These are phyloP conservation scores for Diorhabda elongata DNA, from an alignment of 1,140 invertebrate genomes.

Conservation along the genomic window DNA sequence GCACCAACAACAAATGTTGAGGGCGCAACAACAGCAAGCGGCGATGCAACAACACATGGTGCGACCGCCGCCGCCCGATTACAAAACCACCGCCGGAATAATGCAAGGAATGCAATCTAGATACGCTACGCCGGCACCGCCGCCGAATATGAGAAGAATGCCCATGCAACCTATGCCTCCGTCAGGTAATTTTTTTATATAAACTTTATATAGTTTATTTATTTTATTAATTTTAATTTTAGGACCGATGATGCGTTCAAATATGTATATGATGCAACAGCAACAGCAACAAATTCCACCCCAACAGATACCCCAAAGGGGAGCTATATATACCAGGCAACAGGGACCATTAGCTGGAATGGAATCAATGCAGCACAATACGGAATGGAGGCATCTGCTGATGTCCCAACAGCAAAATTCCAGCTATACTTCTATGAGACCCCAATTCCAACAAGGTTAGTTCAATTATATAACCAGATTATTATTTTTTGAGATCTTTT, in stretches of 20 bases:
- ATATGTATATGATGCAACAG: constrained; percentile 52
- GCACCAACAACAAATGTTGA: constrained; percentile 30
- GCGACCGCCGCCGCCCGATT: constrained; percentile 70
- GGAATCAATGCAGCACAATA: constrained; percentile 40
- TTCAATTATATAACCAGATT: no score
- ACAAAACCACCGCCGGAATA: constrained; percentile 63
- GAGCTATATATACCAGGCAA: constrained; percentile 48
- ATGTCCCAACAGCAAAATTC: constrained; percentile 59
- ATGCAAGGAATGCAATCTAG: constrained; percentile 54
- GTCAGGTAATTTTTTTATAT: constrained; percentile 49
- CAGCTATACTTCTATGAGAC: constrained; percentile 56
- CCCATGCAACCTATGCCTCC: constrained; percentile 65
- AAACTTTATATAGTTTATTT: background rate
- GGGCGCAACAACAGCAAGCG: constrained; percentile 27
- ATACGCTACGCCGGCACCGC: constrained; percentile 45
- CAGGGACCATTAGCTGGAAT: constrained; percentile 38
- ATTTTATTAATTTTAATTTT: background rate
- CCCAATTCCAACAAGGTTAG: constrained; percentile 63
- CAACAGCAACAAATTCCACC: constrained; percentile 47
- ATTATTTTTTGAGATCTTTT: no score
- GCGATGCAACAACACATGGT: constrained; percentile 39
- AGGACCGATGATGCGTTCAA: constrained; percentile 65
- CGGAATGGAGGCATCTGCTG: constrained; percentile 68
- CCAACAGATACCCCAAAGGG: constrained; percentile 48
- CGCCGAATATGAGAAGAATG: constrained; percentile 59